These are phyloP conservation scores for Acronicta psi DNA, from an alignment of 2,888 invertebrate species.

Conservation along the genomic window DNA sequence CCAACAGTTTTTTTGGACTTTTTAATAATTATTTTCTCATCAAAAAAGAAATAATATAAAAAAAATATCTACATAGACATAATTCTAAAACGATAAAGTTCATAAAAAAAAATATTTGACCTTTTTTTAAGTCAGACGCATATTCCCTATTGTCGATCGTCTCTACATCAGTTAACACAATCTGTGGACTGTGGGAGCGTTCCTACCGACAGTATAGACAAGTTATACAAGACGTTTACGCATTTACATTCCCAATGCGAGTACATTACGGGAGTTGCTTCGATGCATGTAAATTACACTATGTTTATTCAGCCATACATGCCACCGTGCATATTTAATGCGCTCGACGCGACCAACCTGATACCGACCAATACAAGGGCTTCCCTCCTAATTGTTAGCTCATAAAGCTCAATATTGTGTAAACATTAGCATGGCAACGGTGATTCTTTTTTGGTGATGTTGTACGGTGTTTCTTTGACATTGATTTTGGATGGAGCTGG, in stretches of 20 bases:
- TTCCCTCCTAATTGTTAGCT: conserved; percentile 48
- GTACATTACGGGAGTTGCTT: conserved; percentile 86
- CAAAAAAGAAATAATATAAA: too few relatives aligned
- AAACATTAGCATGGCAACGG: conserved; percentile 58
- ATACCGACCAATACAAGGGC: conserved; percentile 42
- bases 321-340: conserved; percentile 85
- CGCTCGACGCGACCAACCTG: conserved; percentile 63
- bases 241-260: conserved; percentile 83
- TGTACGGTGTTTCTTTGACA: conserved; percentile 82
- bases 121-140: too few relatives aligned
- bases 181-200: conserved; percentile 59
- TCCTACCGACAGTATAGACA: conserved; percentile 60
- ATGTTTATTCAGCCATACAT: conserved; percentile 86
- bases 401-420: conserved; percentile 65
- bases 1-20: too few relatives aligned
- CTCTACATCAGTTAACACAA: conserved; percentile 51
- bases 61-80: too few relatives aligned
- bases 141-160: conserved; percentile 45
- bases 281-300: conserved; percentile 86
- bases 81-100: too few relatives aligned
- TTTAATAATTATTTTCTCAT: too few relatives aligned
- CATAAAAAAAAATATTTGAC: too few relatives aligned
- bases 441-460: conserved; percentile 72
- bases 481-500: conserved; percentile 79
- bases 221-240: conserved; percentile 72